These are phyloP conservation scores for Ennomos fuscantarius DNA, from an alignment of 2,888 invertebrate genomes.

Conservation along the genomic window DNA sequence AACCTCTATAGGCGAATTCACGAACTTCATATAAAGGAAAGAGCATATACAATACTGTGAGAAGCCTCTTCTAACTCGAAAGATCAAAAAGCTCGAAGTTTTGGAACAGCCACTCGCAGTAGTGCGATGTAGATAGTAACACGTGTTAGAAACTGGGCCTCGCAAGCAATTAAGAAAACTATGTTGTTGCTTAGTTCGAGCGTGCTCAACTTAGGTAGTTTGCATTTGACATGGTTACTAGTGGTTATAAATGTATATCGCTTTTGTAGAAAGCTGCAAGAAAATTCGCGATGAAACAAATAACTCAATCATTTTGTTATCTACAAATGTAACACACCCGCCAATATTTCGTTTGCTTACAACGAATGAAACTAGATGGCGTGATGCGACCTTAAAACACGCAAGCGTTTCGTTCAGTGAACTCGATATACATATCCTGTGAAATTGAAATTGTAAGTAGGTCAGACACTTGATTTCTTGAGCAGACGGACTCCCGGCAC, in stretches of 20 bases:
- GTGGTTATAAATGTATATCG: slow-evolving; percentile 18
- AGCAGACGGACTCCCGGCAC: no score
- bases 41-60: slow-evolving; percentile 11
- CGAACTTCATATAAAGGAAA: slow-evolving; percentile 30
- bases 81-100: slow-evolving; percentile 36
- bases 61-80: slow-evolving; percentile 29
- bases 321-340: no score
- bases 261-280: slow-evolving; percentile 7
- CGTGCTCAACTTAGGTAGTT: slow-evolving; percentile 36
- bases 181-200: slow-evolving; percentile 40
- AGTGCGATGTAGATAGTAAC: slow-evolving; percentile 26
- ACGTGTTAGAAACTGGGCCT: slow-evolving; percentile 38
- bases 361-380: no score
- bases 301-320: no score
- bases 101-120: slow-evolving; percentile 32
- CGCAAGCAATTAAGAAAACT: slow-evolving; percentile 42
- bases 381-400: no score
- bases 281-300: no score
- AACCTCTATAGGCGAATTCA: slow-evolving; percentile 30
- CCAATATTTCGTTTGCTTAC: no score
- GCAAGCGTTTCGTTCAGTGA: no score
- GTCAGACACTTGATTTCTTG: no score
- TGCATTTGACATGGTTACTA: slow-evolving; percentile 39
- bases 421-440: no score
- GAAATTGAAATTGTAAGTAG: no score